Evolutionary conservation across 1,140 invertebrate species (phyloP), one percentile per base, ranked within the genome.

Genomic region (Caenorhabditis remanei): DNA sequence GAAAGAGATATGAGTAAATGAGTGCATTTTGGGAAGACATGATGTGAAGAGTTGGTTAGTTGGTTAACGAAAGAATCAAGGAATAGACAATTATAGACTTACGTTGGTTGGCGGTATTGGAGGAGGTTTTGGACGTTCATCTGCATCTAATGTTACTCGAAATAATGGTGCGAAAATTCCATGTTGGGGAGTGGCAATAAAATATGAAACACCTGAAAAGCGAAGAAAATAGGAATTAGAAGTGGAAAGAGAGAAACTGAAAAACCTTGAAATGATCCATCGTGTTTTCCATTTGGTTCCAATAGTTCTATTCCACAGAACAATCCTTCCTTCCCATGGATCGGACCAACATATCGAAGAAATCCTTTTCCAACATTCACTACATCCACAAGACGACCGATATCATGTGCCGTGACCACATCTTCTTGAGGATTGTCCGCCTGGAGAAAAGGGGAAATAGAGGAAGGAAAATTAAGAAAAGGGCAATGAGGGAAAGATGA

Each of bases 291-390:
- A 50, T 88, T 85, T 21, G 89, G 87, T 48, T 89, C 61, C 53
- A 90, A 89, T 55, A 91, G 63, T 82, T 91, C 90, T 67, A 91
- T 87, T 50, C 90, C 90, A 85, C 90, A 91, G 82, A 90, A 91
- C 6, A 91, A 24, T 63, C 90, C 90, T 50, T 90, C 87, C 50
- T 90, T 91, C 9, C 89, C 90, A n/a, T 86, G 86, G 61, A 91
- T 89, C 56, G 75, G 55, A 21, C 90, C 90, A 24, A 91, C 87
- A 85, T 91, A 91, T 53, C 88, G 58, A 1, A 91, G 85, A 65
- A 89, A 84, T 48, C 90, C 86, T 58, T 71, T 79, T 63, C 87
- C 87, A 14, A 85, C 65, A 24, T 84, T 84, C 8, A 50, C 41
- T 8, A 88, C 87, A 83, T 85, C 67, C 4, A 88, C 87, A 61